Percentiles rank a stretch among this genome's conserved stretches.
These are phyloP conservation scores for Shinisaurus crocodilurus DNA, from an alignment of 2,113 vertebrate species.

Conservation along the genomic window DNA sequence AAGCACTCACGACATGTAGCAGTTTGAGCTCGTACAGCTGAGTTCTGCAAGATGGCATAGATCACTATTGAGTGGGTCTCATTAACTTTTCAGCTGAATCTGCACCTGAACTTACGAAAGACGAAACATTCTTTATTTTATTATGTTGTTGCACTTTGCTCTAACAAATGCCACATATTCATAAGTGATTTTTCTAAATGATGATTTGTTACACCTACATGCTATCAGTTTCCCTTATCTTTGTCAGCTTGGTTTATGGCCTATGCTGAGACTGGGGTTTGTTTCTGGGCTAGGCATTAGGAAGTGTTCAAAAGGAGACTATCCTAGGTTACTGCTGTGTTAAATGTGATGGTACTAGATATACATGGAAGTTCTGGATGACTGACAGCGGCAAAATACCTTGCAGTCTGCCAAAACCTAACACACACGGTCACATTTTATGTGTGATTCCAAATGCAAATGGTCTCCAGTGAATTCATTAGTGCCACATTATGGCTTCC, in stretches of 20 bases:
- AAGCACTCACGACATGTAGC: not conserved
- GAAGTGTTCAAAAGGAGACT: constrained; percentile 44
- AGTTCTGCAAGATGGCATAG: not conserved
- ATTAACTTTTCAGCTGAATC: not conserved
- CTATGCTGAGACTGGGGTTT: not conserved
- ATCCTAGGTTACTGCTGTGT: constrained; percentile 52
- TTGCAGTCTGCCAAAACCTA: constrained; percentile 61
- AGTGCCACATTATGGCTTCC: constrained; percentile 70
- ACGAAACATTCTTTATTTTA: not conserved
- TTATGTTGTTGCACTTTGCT: not conserved
- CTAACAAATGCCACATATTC: not conserved
- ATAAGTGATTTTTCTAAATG: not conserved
- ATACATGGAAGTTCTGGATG: constrained; percentile 26
- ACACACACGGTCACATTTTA: constrained; percentile 74
- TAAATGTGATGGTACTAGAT: constrained; percentile 51
- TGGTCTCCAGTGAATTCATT: constrained; percentile 68
- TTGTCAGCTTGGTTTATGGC: not conserved
- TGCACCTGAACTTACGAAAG: not conserved
- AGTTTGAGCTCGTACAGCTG: not conserved
- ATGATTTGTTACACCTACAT: not conserved
- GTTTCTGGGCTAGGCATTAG: constrained; percentile 34
- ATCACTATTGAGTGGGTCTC: not conserved
- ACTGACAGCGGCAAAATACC: constrained; percentile 64
- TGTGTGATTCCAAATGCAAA: constrained; percentile 71
- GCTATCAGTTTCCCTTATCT: not conserved